These are phyloP conservation scores for Lasioglossum marginatum DNA, from an alignment of 2,888 invertebrate species.

Conservation along the genomic window DNA sequence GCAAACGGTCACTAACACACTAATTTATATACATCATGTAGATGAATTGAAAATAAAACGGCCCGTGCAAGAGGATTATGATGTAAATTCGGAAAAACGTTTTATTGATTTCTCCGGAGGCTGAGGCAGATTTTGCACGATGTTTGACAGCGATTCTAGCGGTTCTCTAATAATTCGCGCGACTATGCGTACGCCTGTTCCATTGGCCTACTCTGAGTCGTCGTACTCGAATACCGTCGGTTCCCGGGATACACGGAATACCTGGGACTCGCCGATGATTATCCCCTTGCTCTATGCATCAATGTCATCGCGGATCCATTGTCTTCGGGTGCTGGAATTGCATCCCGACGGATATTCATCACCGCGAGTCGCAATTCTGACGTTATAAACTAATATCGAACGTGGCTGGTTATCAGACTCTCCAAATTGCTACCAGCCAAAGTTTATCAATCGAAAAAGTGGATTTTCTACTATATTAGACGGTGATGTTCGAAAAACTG, in stretches of 20 bases:
- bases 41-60: too few species aligned
- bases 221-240: constrained; percentile 48
- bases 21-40: too few species aligned
- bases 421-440: background rate
- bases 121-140: background rate
- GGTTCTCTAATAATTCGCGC: constrained; percentile 37
- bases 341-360: constrained; percentile 39
- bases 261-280: constrained; percentile 58
- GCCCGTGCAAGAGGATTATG: too few species aligned
- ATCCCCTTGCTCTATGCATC: constrained; percentile 59
- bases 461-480: background rate
- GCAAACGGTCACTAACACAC: too few species aligned
- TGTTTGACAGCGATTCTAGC: background rate
- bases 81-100: background rate
- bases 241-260: constrained; percentile 57
- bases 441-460: background rate
- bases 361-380: constrained; percentile 31
- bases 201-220: constrained; percentile 37
- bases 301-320: constrained; percentile 53
- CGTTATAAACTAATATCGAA: constrained; percentile 39
- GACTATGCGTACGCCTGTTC: constrained; percentile 27
- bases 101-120: background rate
- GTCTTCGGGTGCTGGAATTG: constrained; percentile 56
- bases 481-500: background rate
- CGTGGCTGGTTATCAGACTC: background rate